Base-by-base conservation (phyloP, 2,888 invertebrate species). In the Halocaridina rubra region DNA sequence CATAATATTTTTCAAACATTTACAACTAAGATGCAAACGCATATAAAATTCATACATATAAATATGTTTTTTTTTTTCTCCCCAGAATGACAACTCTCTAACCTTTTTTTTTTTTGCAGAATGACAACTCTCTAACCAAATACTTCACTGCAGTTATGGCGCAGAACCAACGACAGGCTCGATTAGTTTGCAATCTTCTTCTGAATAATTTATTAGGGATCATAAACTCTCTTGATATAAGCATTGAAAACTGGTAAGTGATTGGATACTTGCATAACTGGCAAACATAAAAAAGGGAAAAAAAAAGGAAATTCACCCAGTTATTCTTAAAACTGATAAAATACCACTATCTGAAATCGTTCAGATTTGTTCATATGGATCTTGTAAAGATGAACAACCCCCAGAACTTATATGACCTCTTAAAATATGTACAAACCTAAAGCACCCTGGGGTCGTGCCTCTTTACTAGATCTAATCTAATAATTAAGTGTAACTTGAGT, bases 91-190 rank as follows among this genome's bases (percentile, higher is more conserved):
- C n/a, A n/a, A n/a, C n/a, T n/a, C n/a, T 67, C 19, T 79, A 67
- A 39, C 30, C 29, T 67, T n/a, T 39, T 39, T 13, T 7, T 4
- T 29, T 53, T 53, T 57, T 33, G 5, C 76, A 81, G 81, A 81
- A 27, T 75, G 27, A 76, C 13, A 59, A 46, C 32, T 64, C 30
- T 27, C 24, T 76, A n/a, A 22, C 77, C 33, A 33, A 67, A 19
- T 81, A 69, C 81, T 81, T 76, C 39, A 7, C 71, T 67, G 76
- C 32, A 53, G 81, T 76, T 32, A 81, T 81, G 76, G 27, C 46
- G 1, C n/a, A 32, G 22, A 69, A 22, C 7, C 3, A 30, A 4
- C 46, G 57, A n/a, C 32, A 53, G 8, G 39, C 81, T 19, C 19
- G 13, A n/a, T 3, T 81, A n/a, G 76, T 77, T 7, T 76, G 76